Conservation (phyloP, 2,888 invertebrate genomes). For the Nasonovia ribisnigri region DNA sequence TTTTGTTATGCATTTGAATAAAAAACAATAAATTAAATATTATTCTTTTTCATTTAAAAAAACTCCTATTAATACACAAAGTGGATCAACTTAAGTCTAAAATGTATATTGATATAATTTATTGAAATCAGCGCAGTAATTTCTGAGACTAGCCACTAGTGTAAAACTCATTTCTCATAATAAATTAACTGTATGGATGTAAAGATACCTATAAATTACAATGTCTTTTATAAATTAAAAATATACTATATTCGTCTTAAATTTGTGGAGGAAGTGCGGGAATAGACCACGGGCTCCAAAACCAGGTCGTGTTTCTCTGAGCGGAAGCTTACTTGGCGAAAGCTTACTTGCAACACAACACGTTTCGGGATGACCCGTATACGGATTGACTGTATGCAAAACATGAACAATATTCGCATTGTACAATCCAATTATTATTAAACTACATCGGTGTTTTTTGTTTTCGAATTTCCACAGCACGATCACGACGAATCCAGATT, state of each 20-base stretch:
- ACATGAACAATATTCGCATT: neutral
- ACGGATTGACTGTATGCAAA: neutral
- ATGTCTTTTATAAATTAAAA: neutral
- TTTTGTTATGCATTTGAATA: no score
- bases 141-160: neutral
- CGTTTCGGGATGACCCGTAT: neutral
- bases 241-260: neutral
- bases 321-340: neutral
- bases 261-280: neutral
- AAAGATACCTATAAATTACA: neutral
- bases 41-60: no score
- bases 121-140: neutral
- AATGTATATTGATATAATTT: no score
- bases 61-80: no score
- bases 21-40: no score
- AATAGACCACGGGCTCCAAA: neutral
- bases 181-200: neutral
- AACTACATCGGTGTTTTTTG: neutral
- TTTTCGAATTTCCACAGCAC: constrained; percentile 39
- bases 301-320: neutral
- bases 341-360: neutral
- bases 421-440: neutral
- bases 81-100: no score
- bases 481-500: constrained; percentile 63
- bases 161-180: neutral